Conservation (phyloP, 2,888 invertebrate species). For the Villa cingulata region DNA sequence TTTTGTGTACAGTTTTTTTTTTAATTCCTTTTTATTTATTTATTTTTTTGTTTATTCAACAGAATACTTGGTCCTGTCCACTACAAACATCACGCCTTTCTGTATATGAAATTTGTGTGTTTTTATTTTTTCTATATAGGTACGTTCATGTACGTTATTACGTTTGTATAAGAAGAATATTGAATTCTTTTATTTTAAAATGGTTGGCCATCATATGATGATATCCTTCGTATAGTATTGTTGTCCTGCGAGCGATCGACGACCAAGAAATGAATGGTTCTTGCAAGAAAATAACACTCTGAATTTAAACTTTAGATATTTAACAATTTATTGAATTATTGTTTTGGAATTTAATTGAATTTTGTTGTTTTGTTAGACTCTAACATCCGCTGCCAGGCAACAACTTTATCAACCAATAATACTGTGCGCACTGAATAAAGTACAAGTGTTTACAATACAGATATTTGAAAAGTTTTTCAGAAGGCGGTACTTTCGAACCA, state of each 20-base stretch:
- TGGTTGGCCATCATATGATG: too few relatives aligned
- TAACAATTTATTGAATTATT: background rate
- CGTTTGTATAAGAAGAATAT: too few relatives aligned
- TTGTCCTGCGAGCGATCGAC: background rate
- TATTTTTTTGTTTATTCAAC: background rate
- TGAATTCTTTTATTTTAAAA: too few relatives aligned
- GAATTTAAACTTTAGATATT: too few relatives aligned
- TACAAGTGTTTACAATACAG: conserved; percentile 4
- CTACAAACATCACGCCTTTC: conserved; percentile 6
- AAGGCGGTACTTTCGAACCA: background rate
- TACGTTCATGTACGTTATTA: too few relatives aligned
- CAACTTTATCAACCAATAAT: conserved; percentile 34
- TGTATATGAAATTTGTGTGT: background rate
- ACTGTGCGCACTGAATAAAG: conserved; percentile 29
- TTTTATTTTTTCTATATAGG: too few relatives aligned
- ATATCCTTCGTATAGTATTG: background rate
- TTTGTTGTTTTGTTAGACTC: background rate
- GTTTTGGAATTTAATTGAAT: too few relatives aligned
- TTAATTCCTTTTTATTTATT: background rate
- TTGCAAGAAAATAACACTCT: too few relatives aligned
- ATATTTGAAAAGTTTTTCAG: background rate
- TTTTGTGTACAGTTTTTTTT: background rate
- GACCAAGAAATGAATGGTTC: too few relatives aligned
- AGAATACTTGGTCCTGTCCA: background rate
- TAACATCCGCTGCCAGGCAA: conserved; percentile 10